phyloP scores from a whole-genome alignment of 2,113 vertebrate species.

The Neodon shergylaensis region DNA sequence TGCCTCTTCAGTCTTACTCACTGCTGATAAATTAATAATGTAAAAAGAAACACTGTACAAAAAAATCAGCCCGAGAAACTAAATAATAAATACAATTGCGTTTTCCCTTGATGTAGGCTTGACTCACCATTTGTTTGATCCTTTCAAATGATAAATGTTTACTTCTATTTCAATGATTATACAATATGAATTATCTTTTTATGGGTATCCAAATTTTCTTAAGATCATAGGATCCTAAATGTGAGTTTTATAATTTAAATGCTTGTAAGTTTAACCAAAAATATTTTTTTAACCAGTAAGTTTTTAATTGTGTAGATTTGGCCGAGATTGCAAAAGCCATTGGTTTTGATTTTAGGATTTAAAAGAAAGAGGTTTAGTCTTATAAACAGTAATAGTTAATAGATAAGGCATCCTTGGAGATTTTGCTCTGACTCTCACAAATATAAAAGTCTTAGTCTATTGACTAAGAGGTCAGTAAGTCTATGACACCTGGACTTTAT shows the following conservation, averaged over 20 bases:
- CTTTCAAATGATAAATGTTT: neutral
- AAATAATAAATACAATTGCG: neutral
- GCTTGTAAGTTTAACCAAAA: neutral
- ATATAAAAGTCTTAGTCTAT: neutral
- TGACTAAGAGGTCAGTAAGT: neutral
- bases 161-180: neutral
- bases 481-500: neutral
- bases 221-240: neutral
- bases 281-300: neutral
- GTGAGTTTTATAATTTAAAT: neutral
- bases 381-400: neutral
- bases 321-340: neutral
- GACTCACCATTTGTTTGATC: neutral
- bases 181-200: neutral
- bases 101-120: neutral
- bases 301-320: neutral
- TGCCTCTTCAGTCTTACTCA: neutral
- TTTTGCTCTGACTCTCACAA: neutral
- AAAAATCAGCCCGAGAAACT: neutral
- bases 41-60: neutral
- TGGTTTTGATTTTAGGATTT: conserved; percentile 4
- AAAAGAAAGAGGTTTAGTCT: conserved; percentile 8
- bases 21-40: neutral
- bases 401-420: neutral
- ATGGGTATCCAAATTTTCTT: neutral